These are phyloP conservation scores for Grantiella picta DNA, from an alignment of 2,113 vertebrate species.

Conservation along the genomic window DNA sequence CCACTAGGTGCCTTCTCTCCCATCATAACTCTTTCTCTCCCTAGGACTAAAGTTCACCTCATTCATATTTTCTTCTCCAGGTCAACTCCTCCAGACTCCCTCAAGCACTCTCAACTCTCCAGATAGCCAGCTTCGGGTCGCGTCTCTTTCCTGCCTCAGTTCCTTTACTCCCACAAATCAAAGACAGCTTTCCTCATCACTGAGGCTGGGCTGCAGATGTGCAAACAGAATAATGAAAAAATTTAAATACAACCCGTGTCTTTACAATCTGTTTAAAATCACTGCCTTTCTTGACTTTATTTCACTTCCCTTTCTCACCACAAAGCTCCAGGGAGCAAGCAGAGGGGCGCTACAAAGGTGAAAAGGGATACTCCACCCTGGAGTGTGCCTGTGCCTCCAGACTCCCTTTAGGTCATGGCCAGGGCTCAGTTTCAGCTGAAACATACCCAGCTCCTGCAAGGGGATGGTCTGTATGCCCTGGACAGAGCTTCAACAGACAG, in stretches of 20 bases:
- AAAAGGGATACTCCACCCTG: background rate
- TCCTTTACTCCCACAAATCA: background rate
- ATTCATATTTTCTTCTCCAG: background rate
- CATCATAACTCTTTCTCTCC: background rate
- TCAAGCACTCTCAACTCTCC: background rate
- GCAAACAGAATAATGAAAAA: rapidly evolving
- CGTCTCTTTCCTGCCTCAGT: background rate
- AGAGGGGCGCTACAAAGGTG: background rate
- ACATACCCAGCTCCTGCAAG: background rate
- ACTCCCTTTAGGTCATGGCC: background rate
- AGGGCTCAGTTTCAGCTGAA: background rate
- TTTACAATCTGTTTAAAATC: background rate
- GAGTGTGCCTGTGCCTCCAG: background rate
- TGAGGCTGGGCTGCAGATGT: background rate
- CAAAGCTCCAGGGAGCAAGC: background rate
- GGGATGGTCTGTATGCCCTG: too few species aligned
- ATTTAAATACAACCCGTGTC: background rate
- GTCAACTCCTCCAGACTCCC: background rate
- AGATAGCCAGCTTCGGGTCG: background rate
- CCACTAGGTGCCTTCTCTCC: background rate
- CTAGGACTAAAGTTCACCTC: background rate
- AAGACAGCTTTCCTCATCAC: background rate
- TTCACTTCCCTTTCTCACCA: background rate
- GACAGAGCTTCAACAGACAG: background rate
- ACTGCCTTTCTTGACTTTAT: background rate